Base-by-base conservation (phyloP, 2,797 vertebrate species). In the Protosalanx chinensis region DNA sequence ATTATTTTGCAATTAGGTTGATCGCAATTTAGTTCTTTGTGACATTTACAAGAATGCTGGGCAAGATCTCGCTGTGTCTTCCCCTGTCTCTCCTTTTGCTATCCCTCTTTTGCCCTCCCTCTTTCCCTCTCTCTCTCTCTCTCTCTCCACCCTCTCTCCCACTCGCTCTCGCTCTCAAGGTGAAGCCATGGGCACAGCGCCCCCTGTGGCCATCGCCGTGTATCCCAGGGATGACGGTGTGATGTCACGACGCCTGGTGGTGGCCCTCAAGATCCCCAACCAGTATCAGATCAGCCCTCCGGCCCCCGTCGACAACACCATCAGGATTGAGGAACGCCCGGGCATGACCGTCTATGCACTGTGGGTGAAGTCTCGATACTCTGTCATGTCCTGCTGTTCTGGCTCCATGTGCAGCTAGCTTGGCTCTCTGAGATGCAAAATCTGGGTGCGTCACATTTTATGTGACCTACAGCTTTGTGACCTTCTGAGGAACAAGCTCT, bases 291-390 rank as follows among this genome's bases (percentile, higher is more conserved):
- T 78, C 18, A 82, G 76, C 66, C 93, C 94, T 0, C 95, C 96
- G 0, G 60, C 78, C 59, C 96, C 96, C 72, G 91, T 81, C 0
- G 95, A 97, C 64, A 83, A 85, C 18, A 87, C 90, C 71, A 64
- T 96, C 71, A 90, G 72, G 75, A 92, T 97, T 4, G 95, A 96
- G 84, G 93, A 96, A 53, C 90, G 93, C 23, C 92, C 90, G 0
- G 91, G 84, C 80, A 94, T 97, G 93, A 95, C 94, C 0, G 89
- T 97, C 85, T 98, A 96, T 15, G 89, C 94, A 74, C 93, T 71
- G 96, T 98, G 92, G 81, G 95, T 46, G 41, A 2, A 79, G 67
- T 64, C 58, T 64, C 51, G 16, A 15, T 59, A 13, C n/a, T 68
- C 12, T 68, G 16, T 18, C 16, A 15, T 63, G 53, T 37, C 41